Conservation (phyloP, 2,113 vertebrate species). For the Entomyzon cyanotis region DNA sequence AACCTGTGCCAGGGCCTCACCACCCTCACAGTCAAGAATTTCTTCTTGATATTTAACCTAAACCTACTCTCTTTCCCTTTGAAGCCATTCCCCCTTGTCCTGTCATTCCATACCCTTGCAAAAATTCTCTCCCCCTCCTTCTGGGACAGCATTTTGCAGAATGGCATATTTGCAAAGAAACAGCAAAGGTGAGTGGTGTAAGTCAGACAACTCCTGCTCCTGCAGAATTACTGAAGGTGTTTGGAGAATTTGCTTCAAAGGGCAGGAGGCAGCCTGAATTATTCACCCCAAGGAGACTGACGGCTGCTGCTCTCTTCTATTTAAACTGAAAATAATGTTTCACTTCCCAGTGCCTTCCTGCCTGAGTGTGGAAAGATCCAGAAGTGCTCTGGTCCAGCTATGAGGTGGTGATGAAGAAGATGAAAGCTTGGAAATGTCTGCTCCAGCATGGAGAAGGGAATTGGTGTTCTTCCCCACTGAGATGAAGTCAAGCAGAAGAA, state of each 20-base stretch:
- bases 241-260: background rate
- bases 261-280: background rate
- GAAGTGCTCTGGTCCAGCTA: background rate
- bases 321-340: background rate
- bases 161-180: background rate
- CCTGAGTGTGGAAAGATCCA: rapidly evolving
- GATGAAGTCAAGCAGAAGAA: background rate
- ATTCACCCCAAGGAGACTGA: background rate
- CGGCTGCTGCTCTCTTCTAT: background rate
- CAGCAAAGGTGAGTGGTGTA: background rate
- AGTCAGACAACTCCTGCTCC: background rate
- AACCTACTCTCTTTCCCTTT: background rate
- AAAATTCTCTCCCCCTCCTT: background rate
- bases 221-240: background rate
- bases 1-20: background rate
- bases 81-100: background rate
- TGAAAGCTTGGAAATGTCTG: background rate
- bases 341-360: background rate
- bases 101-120: too few species aligned
- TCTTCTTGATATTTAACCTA: background rate
- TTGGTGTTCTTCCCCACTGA: rapidly evolving
- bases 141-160: background rate
- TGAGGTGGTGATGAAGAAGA: background rate
- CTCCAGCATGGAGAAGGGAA: background rate
- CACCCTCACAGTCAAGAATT: background rate